Conservation (phyloP, 1,140 invertebrate genomes). For the Antheraea pernyi region DNA sequence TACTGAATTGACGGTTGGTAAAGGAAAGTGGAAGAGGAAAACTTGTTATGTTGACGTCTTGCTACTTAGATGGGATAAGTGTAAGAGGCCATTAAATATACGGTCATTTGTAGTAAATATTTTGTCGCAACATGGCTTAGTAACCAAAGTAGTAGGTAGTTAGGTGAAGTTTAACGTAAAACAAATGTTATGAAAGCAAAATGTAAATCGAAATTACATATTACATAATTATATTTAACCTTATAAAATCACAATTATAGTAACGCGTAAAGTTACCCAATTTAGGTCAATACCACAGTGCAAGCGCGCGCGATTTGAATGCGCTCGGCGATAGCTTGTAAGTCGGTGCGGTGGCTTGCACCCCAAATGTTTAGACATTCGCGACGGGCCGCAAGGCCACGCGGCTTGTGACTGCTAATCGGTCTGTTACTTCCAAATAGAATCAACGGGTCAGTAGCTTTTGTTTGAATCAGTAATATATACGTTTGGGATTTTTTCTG, state of each 20-base stretch:
- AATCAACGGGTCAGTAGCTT: neutral
- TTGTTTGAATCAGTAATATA: neutral
- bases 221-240: slow-evolving; percentile 2
- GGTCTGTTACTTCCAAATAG: slow-evolving; percentile 6
- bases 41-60: too few species aligned
- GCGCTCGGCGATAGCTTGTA: slow-evolving; percentile 5
- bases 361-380: slow-evolving; percentile 21
- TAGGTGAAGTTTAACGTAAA: too few species aligned
- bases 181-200: too few species aligned
- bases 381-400: slow-evolving; percentile 14
- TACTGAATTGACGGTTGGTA: too few species aligned
- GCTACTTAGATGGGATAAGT: too few species aligned
- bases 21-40: too few species aligned
- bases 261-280: slow-evolving; percentile 16
- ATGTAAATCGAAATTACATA: too few species aligned
- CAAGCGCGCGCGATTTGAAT: slow-evolving; percentile 11
- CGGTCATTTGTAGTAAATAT: too few species aligned
- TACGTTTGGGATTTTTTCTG: too few species aligned
- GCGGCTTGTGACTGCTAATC: slow-evolving; percentile 19
- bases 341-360: slow-evolving; percentile 7
- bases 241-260: slow-evolving; percentile 1
- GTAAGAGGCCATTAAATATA: too few species aligned
- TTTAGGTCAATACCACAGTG: slow-evolving; percentile 17
- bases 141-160: too few species aligned
- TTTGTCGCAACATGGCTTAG: too few species aligned